These are phyloP conservation scores for Pachycephala philippinensis DNA, from an alignment of 2,113 vertebrate genomes.

Conservation along the genomic window DNA sequence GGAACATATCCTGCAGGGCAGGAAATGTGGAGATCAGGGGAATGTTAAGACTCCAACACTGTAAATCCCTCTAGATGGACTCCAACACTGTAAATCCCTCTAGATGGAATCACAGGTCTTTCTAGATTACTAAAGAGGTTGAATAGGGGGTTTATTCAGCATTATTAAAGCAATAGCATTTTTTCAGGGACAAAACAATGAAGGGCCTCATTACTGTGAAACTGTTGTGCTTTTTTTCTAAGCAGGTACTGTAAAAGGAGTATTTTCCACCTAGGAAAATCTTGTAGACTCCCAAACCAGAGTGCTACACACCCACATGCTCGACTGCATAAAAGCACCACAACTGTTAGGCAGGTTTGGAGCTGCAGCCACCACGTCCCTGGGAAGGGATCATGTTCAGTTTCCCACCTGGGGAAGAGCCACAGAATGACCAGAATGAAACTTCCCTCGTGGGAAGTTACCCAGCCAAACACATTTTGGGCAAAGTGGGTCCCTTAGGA, in stretches of 20 bases:
- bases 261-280: constrained; percentile 35
- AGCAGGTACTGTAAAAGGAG: constrained; percentile 56
- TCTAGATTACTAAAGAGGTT: neutral
- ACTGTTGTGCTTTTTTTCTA: constrained; percentile 4
- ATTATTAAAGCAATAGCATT: neutral
- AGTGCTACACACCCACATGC: neutral
- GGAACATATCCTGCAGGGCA: constrained; percentile 28
- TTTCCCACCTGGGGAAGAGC: neutral
- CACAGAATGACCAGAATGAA: neutral
- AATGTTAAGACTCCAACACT: neutral
- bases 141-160: neutral
- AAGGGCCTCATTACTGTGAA: constrained; percentile 63
- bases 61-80: neutral
- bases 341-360: neutral
- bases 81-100: constrained; percentile 4
- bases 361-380: neutral
- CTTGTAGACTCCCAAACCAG: neutral
- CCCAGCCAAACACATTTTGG: neutral
- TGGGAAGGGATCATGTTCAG: neutral
- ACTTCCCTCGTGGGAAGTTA: neutral
- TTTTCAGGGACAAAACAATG: constrained; percentile 32
- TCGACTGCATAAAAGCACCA: neutral
- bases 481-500: neutral
- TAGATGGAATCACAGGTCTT: neutral
- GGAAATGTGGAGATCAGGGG: neutral